phyloP scores from a whole-genome alignment of 2,113 vertebrate genomes.

The Oncorhynchus kisutch region DNA sequence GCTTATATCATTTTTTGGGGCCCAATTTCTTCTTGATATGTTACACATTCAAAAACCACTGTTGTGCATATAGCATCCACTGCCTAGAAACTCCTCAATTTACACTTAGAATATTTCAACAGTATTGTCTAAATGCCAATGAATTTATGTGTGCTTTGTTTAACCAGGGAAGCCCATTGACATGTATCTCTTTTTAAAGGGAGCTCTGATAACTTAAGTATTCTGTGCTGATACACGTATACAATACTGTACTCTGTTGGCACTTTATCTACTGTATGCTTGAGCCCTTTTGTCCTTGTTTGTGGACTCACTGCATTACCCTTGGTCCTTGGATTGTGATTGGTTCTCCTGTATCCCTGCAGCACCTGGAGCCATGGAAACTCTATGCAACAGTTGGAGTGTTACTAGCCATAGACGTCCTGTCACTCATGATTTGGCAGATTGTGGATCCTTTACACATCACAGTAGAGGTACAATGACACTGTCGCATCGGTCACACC shows the following conservation, averaged over 20 bases:
- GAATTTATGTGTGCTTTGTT: background rate
- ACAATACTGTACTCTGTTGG: conserved; percentile 29
- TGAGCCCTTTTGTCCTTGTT: background rate
- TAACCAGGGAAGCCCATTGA: no score
- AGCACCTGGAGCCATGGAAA: conserved; percentile 95
- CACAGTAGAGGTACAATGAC: conserved; percentile 83
- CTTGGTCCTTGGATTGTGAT: conserved; percentile 49
- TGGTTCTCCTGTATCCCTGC: conserved; percentile 50
- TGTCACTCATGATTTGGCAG: conserved; percentile 90
- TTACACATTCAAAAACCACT: background rate
- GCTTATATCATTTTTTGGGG: conserved; percentile 24
- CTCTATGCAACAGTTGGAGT: conserved; percentile 89
- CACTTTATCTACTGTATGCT: conserved; percentile 35
- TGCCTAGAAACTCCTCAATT: no score
- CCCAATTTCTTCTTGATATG: conserved; percentile 20
- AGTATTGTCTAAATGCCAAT: no score
- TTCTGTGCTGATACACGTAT: conserved; percentile 22
- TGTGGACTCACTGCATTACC: conserved; percentile 33
- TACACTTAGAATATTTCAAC: no score
- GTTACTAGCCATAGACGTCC: conserved; percentile 84
- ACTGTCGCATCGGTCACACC: no score
- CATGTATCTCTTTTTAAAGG: no score
- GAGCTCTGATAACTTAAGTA: no score
- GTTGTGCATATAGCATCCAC: no score
- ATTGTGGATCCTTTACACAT: conserved; percentile 90